Conservation (phyloP, 2,888 invertebrate genomes). For the Beris chalybata region DNA sequence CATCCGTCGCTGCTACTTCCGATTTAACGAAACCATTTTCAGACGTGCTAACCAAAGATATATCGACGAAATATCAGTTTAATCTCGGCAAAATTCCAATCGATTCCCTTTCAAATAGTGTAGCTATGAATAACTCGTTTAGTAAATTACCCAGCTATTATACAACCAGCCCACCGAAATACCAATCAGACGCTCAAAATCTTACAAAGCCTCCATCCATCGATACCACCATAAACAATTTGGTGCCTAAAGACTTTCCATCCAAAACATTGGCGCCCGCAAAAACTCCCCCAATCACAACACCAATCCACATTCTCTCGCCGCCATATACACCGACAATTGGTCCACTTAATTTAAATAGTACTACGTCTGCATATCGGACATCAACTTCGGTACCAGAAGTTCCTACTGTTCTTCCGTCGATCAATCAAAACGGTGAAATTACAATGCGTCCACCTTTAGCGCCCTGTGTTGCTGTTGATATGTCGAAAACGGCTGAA, state of each 20-base stretch:
- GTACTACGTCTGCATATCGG: slow-evolving; percentile 16
- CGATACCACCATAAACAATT: neutral
- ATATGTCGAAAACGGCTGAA: slow-evolving; percentile 32
- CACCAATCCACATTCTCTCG: slow-evolving; percentile 28
- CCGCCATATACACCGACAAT: slow-evolving; percentile 34
- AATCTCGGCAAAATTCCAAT: slow-evolving; percentile 20
- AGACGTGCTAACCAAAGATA: slow-evolving; percentile 32
- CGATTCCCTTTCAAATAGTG: neutral
- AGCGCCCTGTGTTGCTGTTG: slow-evolving; percentile 32
- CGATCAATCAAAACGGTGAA: slow-evolving; percentile 23
- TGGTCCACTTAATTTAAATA: neutral
- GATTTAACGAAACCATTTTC: slow-evolving; percentile 20
- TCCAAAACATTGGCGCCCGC: neutral
- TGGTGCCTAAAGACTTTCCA: slow-evolving; percentile 7
- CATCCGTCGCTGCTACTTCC: neutral
- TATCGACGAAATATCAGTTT: slow-evolving; percentile 32
- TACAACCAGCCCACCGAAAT: slow-evolving; percentile 4
- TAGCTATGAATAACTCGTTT: slow-evolving; percentile 6
- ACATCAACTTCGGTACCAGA: slow-evolving; percentile 10
- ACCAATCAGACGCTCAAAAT: slow-evolving; percentile 3
- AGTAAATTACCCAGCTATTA: slow-evolving; percentile 3
- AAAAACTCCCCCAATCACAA: slow-evolving; percentile 15
- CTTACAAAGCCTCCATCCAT: slow-evolving; percentile 6
- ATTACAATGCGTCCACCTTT: slow-evolving; percentile 39
- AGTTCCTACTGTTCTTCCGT: neutral